A percentile compares a stretch with the other conserved stretches of the same genome.
Evolutionary conservation across 2,888 invertebrate genomes (phyloP).

Genomic region (Hoplodrina blanda): DNA sequence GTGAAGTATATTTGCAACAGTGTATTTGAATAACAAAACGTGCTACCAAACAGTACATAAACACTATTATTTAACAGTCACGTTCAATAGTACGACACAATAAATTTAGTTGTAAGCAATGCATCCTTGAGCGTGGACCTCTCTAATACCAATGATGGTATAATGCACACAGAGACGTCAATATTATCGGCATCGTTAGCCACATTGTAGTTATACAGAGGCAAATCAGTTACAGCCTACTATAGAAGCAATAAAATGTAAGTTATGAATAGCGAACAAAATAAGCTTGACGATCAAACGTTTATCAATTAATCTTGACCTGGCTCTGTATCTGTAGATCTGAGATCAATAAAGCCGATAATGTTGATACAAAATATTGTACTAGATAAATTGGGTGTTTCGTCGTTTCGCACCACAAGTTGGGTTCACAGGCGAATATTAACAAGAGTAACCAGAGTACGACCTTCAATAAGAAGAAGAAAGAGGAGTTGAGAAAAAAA

Average conservation of each 20-base stretch:
- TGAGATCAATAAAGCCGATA: neutral
- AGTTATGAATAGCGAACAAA: neutral
- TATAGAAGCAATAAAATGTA: slow-evolving; percentile 3
- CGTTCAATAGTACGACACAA: slow-evolving; percentile 61
- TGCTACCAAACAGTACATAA: slow-evolving; percentile 34
- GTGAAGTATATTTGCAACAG: slow-evolving; percentile 9
- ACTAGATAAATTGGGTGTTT: neutral
- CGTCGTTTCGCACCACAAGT: no score
- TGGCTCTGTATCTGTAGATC: no score
- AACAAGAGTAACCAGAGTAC: no score
- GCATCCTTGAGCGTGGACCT: slow-evolving; percentile 71
- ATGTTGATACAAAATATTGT: neutral
- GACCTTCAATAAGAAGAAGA: no score
- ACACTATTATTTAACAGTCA: slow-evolving; percentile 62
- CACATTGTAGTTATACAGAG: slow-evolving; percentile 48
- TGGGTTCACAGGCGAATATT: neutral
- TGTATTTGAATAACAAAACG: slow-evolving; percentile 37
- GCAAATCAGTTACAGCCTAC: slow-evolving; percentile 19
- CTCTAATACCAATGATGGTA: slow-evolving; percentile 74
- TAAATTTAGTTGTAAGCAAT: slow-evolving; percentile 51
- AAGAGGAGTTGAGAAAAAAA: neutral
- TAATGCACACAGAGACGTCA: slow-evolving; percentile 62
- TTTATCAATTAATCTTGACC: slow-evolving; percentile 5
- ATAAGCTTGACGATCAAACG: slow-evolving; percentile 7
- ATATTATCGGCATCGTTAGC: slow-evolving; percentile 66